Base-by-base conservation (phyloP, 1,140 invertebrate species). In the Meloidogyne floridensis region DNA sequence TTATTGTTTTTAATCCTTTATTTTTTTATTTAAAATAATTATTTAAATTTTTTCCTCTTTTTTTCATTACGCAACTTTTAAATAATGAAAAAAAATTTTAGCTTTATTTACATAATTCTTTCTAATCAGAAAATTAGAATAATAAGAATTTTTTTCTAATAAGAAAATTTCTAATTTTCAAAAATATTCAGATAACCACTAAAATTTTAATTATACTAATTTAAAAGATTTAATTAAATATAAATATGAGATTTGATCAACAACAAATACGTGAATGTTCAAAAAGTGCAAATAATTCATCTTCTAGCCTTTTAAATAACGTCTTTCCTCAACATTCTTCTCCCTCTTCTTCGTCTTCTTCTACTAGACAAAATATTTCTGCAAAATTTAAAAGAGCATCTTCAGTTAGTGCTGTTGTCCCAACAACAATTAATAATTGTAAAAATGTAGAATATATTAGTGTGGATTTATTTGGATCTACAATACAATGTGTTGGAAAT, bases 221-320 rank as follows among this genome's bases (percentile, higher is more conserved):
- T 32, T 32, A 32, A 32, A 32, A 32, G 32, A 32, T 32, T 32
- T 32, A 32, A 54, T 11, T 11, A 65, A n/a, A 65, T 32, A 32
- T 32, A n/a, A 7, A 65, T n/a, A 65, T 65, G 59, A 65, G n/a
- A 18, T 65, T 65, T 65, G 59, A 65, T n/a, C 15, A 54, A 54
- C 59, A 65, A 65, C 15, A 65, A 65, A 65, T 65, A n/a, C 59
- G 59, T 65, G 59, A 6, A n/a, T 65, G 59, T 18, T 77, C 75
- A 13, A 77, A 77, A 77, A 77, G 75, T 77, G 75, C 75, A 56
- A 77, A 77, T 69, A 77, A 51, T 69, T 65, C 56, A 42, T 77
- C 75, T 56, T 54, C 75, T 42, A 77, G 75, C 69, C 75, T 77
- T 56, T 77, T 77, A 56, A 69, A 69, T 69, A 77, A 32, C 7